These are phyloP conservation scores for Ophion ventricosus DNA, from an alignment of 2,888 invertebrate genomes.

Conservation along the genomic window DNA sequence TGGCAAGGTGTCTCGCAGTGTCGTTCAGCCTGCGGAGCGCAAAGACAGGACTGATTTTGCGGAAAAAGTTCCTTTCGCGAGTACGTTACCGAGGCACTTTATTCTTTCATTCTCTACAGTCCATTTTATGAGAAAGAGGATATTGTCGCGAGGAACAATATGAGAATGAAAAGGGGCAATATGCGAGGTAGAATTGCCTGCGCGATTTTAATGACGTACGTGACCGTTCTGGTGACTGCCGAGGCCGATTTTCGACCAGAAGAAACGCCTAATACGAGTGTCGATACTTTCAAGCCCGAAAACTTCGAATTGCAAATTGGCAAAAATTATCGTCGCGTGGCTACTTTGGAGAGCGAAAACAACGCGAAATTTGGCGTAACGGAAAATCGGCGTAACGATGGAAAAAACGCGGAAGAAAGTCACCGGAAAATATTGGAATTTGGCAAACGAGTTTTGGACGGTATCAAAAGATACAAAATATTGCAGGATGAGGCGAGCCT, in stretches of 20 bases:
- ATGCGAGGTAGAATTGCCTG: constrained; percentile 32
- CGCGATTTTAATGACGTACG: background rate
- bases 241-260: background rate
- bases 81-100: background rate
- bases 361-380: constrained; percentile 10
- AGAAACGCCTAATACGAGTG: background rate
- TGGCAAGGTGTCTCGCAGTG: constrained; percentile 24
- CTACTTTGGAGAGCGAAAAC: background rate
- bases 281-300: constrained; percentile 10
- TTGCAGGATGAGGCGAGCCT: constrained; percentile 12
- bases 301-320: background rate
- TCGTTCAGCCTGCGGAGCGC: constrained; percentile 36
- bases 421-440: constrained; percentile 48
- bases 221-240: background rate
- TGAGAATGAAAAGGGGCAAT: background rate
- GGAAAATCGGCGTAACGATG: constrained; percentile 9
- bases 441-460: constrained; percentile 44
- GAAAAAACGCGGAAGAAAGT: constrained; percentile 46
- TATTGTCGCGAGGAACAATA: background rate
- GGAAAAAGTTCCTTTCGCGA: constrained; percentile 16
- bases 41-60: constrained; percentile 12
- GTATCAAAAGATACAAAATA: constrained; percentile 37
- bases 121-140: background rate
- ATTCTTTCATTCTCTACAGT: background rate
- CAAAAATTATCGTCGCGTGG: background rate